Evolutionary conservation across 2,113 vertebrate genomes (phyloP).

Genomic region (Hystrix brachyura): DNA sequence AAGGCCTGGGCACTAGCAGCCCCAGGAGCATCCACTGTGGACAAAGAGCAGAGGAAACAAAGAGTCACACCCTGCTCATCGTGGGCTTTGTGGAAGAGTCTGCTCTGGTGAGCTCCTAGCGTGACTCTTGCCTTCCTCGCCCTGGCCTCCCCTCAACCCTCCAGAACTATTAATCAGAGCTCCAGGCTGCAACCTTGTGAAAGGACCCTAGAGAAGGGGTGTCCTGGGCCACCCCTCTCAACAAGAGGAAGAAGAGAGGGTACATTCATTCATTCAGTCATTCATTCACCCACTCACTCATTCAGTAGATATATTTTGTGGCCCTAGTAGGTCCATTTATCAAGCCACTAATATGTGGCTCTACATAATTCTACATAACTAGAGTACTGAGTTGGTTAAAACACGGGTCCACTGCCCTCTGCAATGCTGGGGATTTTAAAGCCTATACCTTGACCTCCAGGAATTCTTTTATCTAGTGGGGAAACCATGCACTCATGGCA

Average conservation of each 20-base stretch:
- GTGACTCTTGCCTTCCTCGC: accelerated
- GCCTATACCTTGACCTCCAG: not conserved
- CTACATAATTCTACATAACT: not conserved
- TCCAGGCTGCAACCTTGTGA: not conserved
- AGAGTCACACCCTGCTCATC: not conserved
- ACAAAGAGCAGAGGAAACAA: not conserved
- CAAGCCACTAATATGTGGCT: not conserved
- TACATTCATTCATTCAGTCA: not conserved
- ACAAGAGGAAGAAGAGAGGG: not conserved
- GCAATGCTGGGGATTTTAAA: not conserved
- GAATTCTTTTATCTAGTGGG: not conserved
- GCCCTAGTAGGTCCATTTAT: not conserved
- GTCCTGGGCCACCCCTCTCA: not conserved
- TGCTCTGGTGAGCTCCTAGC: not conserved
- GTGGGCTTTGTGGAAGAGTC: not conserved
- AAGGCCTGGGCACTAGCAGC: not conserved
- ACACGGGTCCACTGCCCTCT: not conserved
- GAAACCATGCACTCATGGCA: not conserved
- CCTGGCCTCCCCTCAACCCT: not conserved
- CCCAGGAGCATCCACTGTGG: not conserved
- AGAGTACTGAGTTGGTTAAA: not conserved
- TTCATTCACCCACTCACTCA: not conserved
- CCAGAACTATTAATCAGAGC: not conserved
- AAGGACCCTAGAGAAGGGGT: not conserved
- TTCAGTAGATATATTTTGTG: not conserved